Evolutionary conservation across 2,113 vertebrate genomes (phyloP).

Genomic region (Charadrius vociferus): DNA sequence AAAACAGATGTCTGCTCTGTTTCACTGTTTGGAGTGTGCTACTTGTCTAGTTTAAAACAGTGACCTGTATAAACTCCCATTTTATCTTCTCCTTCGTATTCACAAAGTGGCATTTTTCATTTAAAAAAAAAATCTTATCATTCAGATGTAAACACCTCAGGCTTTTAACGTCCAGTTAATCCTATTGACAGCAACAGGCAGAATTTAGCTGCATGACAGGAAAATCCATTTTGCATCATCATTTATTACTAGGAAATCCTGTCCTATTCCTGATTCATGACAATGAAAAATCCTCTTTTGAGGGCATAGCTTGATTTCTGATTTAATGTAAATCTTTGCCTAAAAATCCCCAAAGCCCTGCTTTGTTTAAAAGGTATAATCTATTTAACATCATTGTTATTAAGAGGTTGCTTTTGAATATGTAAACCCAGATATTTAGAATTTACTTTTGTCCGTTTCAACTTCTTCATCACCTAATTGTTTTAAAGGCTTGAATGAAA

Average conservation of each 20-base stretch:
- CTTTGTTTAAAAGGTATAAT: neutral
- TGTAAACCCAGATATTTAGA: neutral
- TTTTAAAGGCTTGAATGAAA: neutral
- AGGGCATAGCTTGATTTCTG: neutral
- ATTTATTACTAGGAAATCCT: neutral
- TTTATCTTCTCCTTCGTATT: neutral
- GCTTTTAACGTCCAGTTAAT: neutral
- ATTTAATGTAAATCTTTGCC: neutral
- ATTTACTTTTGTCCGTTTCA: neutral
- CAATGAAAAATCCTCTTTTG: neutral
- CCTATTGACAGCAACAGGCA: neutral
- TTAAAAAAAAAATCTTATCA: neutral
- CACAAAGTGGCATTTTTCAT: neutral
- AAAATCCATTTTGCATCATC: slow-evolving; percentile 41
- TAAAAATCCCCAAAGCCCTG: neutral
- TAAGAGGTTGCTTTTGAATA: neutral
- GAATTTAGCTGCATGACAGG: neutral
- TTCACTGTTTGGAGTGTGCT: neutral
- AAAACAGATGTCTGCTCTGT: neutral
- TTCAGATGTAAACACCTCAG: neutral
- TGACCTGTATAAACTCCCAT: neutral
- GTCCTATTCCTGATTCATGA: neutral
- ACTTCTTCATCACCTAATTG: neutral
- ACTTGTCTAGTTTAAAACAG: neutral
- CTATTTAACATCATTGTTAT: neutral